These are phyloP conservation scores for Phoeniculus purpureus DNA, from an alignment of 2,797 vertebrate genomes.

Conservation along the genomic window DNA sequence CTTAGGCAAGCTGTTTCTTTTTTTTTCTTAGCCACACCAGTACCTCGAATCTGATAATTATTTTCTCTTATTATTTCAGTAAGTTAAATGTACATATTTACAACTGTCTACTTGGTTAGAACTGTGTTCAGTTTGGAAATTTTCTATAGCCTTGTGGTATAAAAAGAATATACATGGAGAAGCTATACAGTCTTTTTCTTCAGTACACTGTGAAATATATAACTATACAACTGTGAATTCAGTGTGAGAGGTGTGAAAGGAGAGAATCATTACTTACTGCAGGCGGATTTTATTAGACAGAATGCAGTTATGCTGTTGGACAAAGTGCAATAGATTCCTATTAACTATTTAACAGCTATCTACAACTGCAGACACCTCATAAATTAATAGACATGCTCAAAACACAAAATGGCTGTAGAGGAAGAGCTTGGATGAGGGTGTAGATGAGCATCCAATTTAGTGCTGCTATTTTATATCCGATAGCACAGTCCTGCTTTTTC, in stretches of 20 bases:
- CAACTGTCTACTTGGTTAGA: background rate
- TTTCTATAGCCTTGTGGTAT: conserved; percentile 5
- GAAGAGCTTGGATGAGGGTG: background rate
- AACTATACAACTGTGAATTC: conserved; percentile 30
- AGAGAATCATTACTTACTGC: conserved; percentile 13
- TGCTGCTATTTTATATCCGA: background rate
- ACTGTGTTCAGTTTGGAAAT: background rate
- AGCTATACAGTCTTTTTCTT: conserved; percentile 1
- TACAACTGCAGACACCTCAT: conserved; percentile 10
- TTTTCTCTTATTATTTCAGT: background rate
- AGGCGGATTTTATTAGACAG: conserved; percentile 28
- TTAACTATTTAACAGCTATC: conserved; percentile 53
- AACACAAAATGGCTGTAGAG: conserved; percentile 19
- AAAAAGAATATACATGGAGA: conserved; percentile 25
- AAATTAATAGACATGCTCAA: conserved; percentile 34
- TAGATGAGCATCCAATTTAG: background rate
- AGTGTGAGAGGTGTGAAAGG: background rate
- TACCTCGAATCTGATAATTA: background rate
- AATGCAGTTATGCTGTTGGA: conserved; percentile 21
- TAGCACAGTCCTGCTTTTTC: background rate
- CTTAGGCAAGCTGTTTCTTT: background rate
- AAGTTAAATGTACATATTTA: background rate
- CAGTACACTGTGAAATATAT: conserved; percentile 29
- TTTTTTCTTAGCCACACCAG: background rate
- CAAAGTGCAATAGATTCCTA: conserved; percentile 2